Conservation (phyloP, 1,140 invertebrate species). For the Pantala flavescens region DNA sequence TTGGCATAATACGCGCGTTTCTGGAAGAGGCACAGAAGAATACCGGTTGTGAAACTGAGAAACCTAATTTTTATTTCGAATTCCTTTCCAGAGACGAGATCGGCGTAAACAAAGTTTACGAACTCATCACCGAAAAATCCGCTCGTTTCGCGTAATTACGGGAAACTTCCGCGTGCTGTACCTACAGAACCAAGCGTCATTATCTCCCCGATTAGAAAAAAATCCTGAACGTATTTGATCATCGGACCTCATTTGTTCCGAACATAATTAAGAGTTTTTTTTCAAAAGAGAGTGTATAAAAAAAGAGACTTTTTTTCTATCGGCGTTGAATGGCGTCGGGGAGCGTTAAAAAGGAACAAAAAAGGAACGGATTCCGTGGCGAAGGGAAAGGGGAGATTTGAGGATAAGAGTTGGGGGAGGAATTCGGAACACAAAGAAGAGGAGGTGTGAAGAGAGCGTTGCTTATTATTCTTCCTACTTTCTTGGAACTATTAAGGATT, state of each 20-base stretch:
- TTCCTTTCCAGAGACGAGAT: too few relatives aligned
- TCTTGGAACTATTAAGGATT: conserved; percentile 10
- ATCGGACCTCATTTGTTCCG: not conserved
- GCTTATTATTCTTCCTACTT: conserved; percentile 6
- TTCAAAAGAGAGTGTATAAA: too few relatives aligned
- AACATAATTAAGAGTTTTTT: not conserved
- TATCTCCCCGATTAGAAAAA: too few relatives aligned
- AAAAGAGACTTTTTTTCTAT: not conserved
- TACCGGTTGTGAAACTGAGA: too few relatives aligned
- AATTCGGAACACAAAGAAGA: conserved; percentile 5
- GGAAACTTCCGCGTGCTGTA: too few relatives aligned
- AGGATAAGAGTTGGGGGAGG: not conserved
- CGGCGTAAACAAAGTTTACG: too few relatives aligned
- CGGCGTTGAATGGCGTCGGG: not conserved
- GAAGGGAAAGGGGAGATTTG: not conserved
- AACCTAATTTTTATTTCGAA: too few relatives aligned
- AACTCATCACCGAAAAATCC: too few relatives aligned
- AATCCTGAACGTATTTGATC: not conserved
- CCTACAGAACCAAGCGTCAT: too few relatives aligned
- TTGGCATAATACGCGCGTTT: too few relatives aligned
- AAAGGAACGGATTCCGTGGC: not conserved
- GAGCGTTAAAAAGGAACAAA: not conserved
- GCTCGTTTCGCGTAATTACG: too few relatives aligned
- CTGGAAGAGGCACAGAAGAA: too few relatives aligned
- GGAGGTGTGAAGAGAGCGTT: not conserved